phyloP scores from a whole-genome alignment of 2,888 invertebrate genomes.

The Himalopsyche tibetana region DNA sequence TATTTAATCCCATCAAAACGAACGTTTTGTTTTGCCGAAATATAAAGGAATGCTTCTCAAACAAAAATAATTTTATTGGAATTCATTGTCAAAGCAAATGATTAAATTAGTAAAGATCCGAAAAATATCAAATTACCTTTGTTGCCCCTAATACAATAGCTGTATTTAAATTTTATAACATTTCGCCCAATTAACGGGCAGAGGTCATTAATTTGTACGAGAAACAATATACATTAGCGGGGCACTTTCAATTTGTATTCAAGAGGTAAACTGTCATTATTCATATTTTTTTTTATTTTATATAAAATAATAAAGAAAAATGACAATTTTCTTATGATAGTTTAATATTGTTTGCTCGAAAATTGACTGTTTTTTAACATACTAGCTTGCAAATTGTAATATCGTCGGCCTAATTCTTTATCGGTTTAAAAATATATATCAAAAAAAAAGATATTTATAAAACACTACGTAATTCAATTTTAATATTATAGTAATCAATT shows the following conservation, averaged over 20 bases:
- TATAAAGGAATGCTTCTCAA: constrained; percentile 40
- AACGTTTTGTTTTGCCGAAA: neutral
- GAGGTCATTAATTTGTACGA: constrained; percentile 32
- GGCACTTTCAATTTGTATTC: neutral
- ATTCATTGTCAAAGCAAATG: constrained; percentile 42
- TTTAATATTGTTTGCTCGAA: too few species aligned
- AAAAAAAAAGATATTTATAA: too few species aligned
- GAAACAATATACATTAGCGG: constrained; percentile 40
- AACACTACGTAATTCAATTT: too few species aligned
- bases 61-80: constrained; percentile 38
- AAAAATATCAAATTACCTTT: constrained; percentile 43
- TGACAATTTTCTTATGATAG: too few species aligned
- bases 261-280: neutral
- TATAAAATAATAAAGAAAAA: too few species aligned
- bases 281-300: neutral
- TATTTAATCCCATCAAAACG: constrained; percentile 25
- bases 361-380: too few species aligned
- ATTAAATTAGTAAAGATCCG: constrained; percentile 37
- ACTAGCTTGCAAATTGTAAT: too few species aligned
- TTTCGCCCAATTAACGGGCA: constrained; percentile 40
- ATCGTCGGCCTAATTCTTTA: too few species aligned
- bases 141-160: constrained; percentile 28
- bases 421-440: too few species aligned
- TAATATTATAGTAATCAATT: too few species aligned
- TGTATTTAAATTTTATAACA: constrained; percentile 37